Evolutionary conservation across 2,113 vertebrate genomes (phyloP).

Genomic region (Pseudorectes ferrugineus): DNA sequence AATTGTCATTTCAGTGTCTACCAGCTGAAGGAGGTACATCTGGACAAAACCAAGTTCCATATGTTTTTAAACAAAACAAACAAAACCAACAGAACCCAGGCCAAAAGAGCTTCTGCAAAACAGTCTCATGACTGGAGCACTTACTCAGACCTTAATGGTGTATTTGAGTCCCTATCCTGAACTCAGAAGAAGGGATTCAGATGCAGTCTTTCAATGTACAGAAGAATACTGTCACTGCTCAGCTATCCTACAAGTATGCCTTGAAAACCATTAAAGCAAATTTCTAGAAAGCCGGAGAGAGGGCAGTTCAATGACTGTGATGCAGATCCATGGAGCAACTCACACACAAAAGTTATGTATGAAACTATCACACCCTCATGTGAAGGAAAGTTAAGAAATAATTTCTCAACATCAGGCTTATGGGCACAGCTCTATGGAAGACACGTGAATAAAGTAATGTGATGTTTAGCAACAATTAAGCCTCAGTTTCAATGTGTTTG

Average conservation of each 20-base stretch:
- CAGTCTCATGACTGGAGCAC: neutral
- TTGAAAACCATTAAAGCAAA: neutral
- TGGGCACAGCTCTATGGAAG: neutral
- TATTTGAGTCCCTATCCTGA: neutral
- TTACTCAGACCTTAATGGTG: neutral
- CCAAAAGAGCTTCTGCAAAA: neutral
- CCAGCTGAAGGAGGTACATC: neutral
- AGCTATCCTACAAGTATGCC: neutral
- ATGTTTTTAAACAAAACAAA: neutral
- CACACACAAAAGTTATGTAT: neutral
- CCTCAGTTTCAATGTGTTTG: neutral
- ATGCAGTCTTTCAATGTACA: fast-evolving
- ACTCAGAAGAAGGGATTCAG: neutral
- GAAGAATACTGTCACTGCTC: neutral
- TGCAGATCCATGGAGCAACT: neutral
- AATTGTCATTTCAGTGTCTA: neutral
- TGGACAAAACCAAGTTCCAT: neutral
- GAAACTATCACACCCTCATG: neutral
- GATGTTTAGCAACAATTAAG: neutral
- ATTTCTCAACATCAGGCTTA: neutral
- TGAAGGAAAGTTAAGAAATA: neutral
- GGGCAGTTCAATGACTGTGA: neutral
- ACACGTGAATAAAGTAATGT: neutral
- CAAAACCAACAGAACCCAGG: neutral
- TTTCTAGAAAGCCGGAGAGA: neutral